phyloP scores from a whole-genome alignment of 92 coral and sea anemone genomes.

The Zoanthus gigantus region DNA sequence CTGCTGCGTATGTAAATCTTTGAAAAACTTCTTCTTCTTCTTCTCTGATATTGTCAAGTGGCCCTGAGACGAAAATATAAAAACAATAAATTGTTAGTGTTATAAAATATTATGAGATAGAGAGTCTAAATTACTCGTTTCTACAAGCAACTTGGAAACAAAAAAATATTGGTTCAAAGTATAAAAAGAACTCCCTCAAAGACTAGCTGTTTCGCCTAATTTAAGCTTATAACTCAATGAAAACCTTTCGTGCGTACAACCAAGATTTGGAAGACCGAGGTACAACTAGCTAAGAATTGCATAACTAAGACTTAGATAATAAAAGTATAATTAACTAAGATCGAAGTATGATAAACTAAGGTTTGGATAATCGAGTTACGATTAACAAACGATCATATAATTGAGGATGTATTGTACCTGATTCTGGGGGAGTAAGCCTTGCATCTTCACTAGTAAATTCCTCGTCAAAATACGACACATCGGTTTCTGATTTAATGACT shows the following conservation, averaged over 20 bases:
- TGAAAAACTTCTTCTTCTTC: slow-evolving; percentile 71
- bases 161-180: no score
- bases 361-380: neutral
- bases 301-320: no score
- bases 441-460: slow-evolving; percentile 94
- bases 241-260: no score
- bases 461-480: slow-evolving; percentile 94
- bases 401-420: slow-evolving; percentile 50
- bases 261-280: no score
- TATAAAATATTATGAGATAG: neutral
- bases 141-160: no score
- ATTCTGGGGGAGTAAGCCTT: slow-evolving; percentile 87
- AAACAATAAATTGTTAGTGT: neutral
- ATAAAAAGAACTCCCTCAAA: no score
- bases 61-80: slow-evolving; percentile 61
- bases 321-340: no score
- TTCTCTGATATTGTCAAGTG: slow-evolving; percentile 72
- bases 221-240: no score
- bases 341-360: no score
- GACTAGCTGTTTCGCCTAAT: no score
- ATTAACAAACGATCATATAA: neutral
- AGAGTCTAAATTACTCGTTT: neutral
- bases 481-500: slow-evolving; percentile 85
- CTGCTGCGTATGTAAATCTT: slow-evolving; percentile 74
- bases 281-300: no score